Base-by-base conservation (phyloP, 1,140 invertebrate genomes). In the Diprion similis region DNA sequence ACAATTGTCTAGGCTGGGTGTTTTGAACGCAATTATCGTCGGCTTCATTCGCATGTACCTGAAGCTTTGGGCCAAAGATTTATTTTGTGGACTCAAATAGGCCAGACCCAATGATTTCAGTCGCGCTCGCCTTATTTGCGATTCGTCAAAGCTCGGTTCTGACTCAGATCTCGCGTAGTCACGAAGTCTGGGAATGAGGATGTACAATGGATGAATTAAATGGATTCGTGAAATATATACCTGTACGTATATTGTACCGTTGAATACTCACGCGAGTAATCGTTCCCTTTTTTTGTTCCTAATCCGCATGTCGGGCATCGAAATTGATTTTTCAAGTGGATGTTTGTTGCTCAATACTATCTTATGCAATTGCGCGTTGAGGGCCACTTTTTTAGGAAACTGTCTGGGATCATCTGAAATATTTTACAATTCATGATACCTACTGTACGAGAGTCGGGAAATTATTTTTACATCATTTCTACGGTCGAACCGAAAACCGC, bases 21-120 rank as follows among this genome's bases (percentile, higher is more conserved):
- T 92, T 84, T 95, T 94, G 78, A 96, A 95, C 1, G 94, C 94
- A 59, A 96, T 95, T 66, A 96, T 95, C 0, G 94, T 95, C 1
- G 95, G 95, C 81, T 96, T 96, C 68, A 92, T 94, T 51, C 95
- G 87, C 94, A 96, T 95, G 80, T 96, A 96, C 19, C 94, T 89
- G 83, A 95, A 95, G 82, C 93, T 94, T 80, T 95, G 94, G 1
- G 94, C 94, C 69, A 95, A 84, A 15, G 92, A 92, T 80, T 92
- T 92, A 80, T 95, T 94, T 80, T 94, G 93, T 10, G 94, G 93
- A 80, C 91, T 93, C 9, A 92, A 80, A 77, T 94, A 94, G 10
- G 93, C 93, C 64, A 92, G 77, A 1, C 92, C 92, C 18, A 93
- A 83, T 18, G 92, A 91, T 78, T 92, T 91, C 10, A 93, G 78